A percentile compares a stretch with the other conserved stretches of the same genome.
Conservation (phyloP, 2,113 vertebrate species). For the Perognathus longimembris region DNA sequence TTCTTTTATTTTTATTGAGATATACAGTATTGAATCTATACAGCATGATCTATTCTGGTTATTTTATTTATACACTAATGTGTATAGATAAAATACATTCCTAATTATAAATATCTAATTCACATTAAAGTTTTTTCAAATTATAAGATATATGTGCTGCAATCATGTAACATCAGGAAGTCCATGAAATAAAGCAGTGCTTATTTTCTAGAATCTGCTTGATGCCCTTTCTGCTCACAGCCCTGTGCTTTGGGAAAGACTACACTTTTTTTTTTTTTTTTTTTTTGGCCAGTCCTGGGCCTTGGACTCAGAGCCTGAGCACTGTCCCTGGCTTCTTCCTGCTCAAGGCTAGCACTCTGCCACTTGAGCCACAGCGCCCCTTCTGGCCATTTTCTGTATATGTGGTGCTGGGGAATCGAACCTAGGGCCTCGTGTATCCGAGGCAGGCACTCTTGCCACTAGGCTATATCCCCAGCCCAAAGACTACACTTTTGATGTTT, state of each 20-base stretch:
- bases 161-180: neutral
- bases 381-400: no score
- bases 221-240: neutral
- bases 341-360: no score
- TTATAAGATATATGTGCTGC: constrained; percentile 11
- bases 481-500: neutral
- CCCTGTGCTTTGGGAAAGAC: neutral
- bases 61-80: constrained; percentile 35
- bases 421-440: no score
- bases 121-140: neutral
- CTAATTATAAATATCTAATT: constrained; percentile 28
- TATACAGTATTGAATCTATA: neutral
- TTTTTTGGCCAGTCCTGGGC: no score
- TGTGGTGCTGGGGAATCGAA: no score
- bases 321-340: no score
- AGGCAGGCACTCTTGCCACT: no score
- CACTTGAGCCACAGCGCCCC: no score
- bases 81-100: constrained; percentile 18
- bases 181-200: neutral
- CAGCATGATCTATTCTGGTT: neutral
- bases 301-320: no score
- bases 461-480: no score
- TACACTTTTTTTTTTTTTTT: no score
- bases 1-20: constrained; percentile 55
- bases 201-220: neutral